These are phyloP conservation scores for Yponomeuta sedellus DNA, from an alignment of 2,888 invertebrate genomes.

Conservation along the genomic window DNA sequence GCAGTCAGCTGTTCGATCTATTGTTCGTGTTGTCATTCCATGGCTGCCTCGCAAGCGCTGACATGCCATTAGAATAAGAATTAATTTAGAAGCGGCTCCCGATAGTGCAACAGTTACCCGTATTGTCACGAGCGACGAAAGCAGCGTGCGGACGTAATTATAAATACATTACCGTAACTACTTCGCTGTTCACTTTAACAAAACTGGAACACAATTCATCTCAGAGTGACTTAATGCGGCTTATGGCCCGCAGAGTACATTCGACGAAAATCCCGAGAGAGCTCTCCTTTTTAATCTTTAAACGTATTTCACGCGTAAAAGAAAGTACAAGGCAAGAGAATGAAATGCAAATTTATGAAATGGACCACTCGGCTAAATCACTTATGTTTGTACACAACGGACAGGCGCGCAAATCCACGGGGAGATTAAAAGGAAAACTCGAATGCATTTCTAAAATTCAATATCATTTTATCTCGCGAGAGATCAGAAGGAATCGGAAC, in stretches of 20 bases:
- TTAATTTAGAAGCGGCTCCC: slow-evolving; percentile 2
- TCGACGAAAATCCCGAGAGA: slow-evolving; percentile 33
- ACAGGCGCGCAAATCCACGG: slow-evolving; percentile 43
- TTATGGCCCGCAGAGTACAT: slow-evolving; percentile 32
- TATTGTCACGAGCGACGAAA: slow-evolving; percentile 49
- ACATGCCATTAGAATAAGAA: slow-evolving; percentile 8
- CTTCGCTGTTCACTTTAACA: slow-evolving; percentile 45
- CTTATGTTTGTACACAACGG: slow-evolving; percentile 38
- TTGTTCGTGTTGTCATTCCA: slow-evolving; percentile 33
- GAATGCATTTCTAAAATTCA: slow-evolving; percentile 58
- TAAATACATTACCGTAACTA: slow-evolving; percentile 69
- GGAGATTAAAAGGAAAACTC: slow-evolving; percentile 54
- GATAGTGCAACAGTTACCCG: slow-evolving; percentile 19
- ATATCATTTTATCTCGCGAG: slow-evolving; percentile 54
- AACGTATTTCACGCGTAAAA: slow-evolving; percentile 32
- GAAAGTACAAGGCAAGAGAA: slow-evolving; percentile 28
- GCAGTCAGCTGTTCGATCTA: slow-evolving; percentile 29
- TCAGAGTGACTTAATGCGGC: slow-evolving; percentile 36
- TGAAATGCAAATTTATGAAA: slow-evolving; percentile 51
- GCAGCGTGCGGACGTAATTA: slow-evolving; percentile 62
- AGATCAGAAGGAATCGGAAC: slow-evolving; percentile 38
- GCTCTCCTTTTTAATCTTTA: slow-evolving; percentile 38
- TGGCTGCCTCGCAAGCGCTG: slow-evolving; percentile 38
- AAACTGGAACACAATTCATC: slow-evolving; percentile 44
- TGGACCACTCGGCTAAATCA: slow-evolving; percentile 44